Evolutionary conservation across 2,888 invertebrate species (phyloP).

Genomic region (Melanotus villosus): DNA sequence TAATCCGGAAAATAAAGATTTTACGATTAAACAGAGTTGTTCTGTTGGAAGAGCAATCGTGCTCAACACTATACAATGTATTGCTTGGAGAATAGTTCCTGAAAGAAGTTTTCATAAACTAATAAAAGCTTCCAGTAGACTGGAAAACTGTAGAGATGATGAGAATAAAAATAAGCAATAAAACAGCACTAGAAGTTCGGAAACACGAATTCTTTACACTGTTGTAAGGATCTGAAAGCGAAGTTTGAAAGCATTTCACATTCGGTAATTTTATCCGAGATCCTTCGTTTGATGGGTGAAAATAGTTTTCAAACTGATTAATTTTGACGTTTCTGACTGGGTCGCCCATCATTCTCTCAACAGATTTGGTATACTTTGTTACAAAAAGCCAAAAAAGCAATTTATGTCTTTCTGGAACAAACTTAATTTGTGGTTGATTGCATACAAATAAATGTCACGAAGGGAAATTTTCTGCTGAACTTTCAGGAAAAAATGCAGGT

Average conservation of each 20-base stretch:
- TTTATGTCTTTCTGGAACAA: too few species aligned
- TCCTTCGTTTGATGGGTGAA: too few species aligned
- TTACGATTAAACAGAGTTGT: constrained; percentile 1
- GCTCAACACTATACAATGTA: constrained; percentile 30
- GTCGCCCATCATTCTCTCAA: too few species aligned
- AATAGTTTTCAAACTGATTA: constrained; percentile 22
- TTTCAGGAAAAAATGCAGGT: not conserved
- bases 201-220: constrained; percentile 28
- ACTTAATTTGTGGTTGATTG: too few species aligned
- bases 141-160: constrained; percentile 42
- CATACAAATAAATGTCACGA: too few species aligned
- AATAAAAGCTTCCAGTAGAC: constrained; percentile 44
- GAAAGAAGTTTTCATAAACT: constrained; percentile 43
- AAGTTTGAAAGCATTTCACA: constrained; percentile 24
- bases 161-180: constrained; percentile 43
- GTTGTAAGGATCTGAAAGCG: constrained; percentile 9
- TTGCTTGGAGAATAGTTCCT: constrained; percentile 28
- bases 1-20: not conserved
- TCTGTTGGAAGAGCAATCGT: not conserved
- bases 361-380: too few species aligned
- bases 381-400: too few species aligned
- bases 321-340: not conserved
- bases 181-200: constrained; percentile 30
- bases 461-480: too few species aligned
- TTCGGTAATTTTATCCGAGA: too few species aligned